A percentile compares a stretch with the other conserved stretches of the same genome.
Conservation (phyloP, 2,888 invertebrate species). For the Holacanthella duospinosa region DNA sequence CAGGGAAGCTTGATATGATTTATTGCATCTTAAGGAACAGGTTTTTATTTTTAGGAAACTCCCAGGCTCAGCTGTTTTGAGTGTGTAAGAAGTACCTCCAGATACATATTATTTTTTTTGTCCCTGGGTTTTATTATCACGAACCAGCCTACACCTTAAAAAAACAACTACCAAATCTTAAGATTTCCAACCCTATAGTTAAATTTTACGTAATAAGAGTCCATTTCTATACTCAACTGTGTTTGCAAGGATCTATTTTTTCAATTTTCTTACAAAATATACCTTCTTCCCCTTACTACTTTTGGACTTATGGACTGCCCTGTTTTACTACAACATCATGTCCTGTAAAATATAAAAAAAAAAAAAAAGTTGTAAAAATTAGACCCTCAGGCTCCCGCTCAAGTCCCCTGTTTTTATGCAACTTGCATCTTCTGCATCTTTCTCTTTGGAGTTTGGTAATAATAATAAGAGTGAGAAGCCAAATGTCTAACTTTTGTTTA, state of each 20-base stretch:
- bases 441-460: too few relatives aligned
- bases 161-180: background rate
- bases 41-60: constrained; percentile 5
- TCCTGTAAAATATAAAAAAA: background rate
- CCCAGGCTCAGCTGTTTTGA: constrained; percentile 4
- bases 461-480: too few relatives aligned
- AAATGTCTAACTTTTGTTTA: too few relatives aligned
- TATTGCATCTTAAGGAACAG: constrained; percentile 2
- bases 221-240: background rate
- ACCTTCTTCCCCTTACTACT: constrained; percentile 2
- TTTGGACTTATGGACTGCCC: background rate
- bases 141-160: too few relatives aligned
- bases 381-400: constrained; percentile 5
- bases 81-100: background rate
- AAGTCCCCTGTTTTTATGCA: background rate
- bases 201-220: background rate
- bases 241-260: background rate
- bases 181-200: background rate
- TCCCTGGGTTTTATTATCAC: background rate
- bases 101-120: background rate
- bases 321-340: background rate
- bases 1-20: constrained; percentile 2
- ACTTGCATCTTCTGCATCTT: background rate
- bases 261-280: background rate
- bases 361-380: constrained; percentile 1